Base-by-base conservation (phyloP, 2,113 vertebrate species). In the Boleophthalmus pectinirostris region DNA sequence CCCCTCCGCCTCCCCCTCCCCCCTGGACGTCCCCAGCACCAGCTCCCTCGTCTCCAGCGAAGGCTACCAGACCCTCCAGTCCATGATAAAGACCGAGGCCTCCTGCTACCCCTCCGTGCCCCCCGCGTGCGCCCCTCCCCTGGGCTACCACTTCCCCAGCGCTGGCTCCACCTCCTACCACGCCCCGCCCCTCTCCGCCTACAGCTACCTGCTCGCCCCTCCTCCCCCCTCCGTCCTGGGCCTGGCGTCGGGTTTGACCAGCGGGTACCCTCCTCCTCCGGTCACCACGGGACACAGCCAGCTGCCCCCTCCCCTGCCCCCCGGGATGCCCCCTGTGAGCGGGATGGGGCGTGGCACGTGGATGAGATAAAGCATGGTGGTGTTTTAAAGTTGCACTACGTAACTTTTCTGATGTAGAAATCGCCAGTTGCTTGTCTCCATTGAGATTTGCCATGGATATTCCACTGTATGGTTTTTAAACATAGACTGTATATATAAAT, bases 31-130 rank as follows among this genome's bases (percentile, higher is more conserved):
- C 93, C 95, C 95, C 35, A 95, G 94, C 49, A 94, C 94, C 72
- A 96, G 94, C 88, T 97, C 95, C 1, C 95, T 96, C 46, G 95
- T 96, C 94, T 97, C 95, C 0, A 95, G 95, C 2, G 96, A 96
- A 74, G 95, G 95, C 21, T 96, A 91, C 80, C 95, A 97, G 74
- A 96, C 93, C 74, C 93, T 96, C 58, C 96, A 97, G 89, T 96
- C 95, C 25, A 94, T 97, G 94, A 97, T 96, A 95, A 96, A 95
- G 88, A 96, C 95, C 0, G 95, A 96, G 78, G 94, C 91, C 57
- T 94, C 95, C 46, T 90, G 95, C 16, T 96, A 96, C 0, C 90
- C 92, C 5, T 81, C 91, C 70, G 78, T 96, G 64, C 95, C 95
- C 2, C 95, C 94, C 0, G 87, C 93, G 24, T 95, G 96, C 0